phyloP scores from a whole-genome alignment of 2,797 vertebrate species.

The Antrozous pallidus region DNA sequence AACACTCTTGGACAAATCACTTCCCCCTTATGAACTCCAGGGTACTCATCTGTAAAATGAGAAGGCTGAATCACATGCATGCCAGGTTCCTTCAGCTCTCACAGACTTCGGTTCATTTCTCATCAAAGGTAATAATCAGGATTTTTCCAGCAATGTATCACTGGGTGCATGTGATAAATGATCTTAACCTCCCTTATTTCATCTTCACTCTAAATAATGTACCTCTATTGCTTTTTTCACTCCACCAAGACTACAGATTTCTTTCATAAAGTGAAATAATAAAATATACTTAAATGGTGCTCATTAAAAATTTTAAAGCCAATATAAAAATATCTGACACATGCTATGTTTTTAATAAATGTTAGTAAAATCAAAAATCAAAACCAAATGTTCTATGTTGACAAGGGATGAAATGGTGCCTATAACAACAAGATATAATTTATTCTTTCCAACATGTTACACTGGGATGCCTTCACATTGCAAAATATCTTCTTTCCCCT shows the following conservation, averaged over 20 bases:
- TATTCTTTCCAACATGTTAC: slow-evolving; percentile 28
- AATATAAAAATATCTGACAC: neutral
- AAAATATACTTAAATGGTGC: neutral
- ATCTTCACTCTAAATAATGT: slow-evolving; percentile 38
- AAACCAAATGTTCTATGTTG: slow-evolving; percentile 31
- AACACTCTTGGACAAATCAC: neutral
- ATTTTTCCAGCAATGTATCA: slow-evolving; percentile 2
- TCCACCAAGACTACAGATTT: neutral
- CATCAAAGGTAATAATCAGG: neutral
- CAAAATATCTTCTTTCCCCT: slow-evolving; percentile 40
- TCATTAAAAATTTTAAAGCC: slow-evolving; percentile 10
- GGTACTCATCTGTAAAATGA: neutral
- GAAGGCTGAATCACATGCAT: neutral
- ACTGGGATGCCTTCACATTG: neutral
- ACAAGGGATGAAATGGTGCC: neutral
- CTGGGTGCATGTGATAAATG: neutral
- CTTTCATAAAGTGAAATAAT: neutral
- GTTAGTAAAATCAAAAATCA: slow-evolving; percentile 41
- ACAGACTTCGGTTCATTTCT: slow-evolving; percentile 29
- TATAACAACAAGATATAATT: slow-evolving; percentile 43
- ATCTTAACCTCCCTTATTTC: slow-evolving; percentile 1
- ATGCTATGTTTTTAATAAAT: neutral
- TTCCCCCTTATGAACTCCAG: neutral
- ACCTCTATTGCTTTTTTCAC: neutral
- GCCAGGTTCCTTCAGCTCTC: neutral